Conservation (phyloP, 2,113 vertebrate species). For the Calidris pugnax region DNA sequence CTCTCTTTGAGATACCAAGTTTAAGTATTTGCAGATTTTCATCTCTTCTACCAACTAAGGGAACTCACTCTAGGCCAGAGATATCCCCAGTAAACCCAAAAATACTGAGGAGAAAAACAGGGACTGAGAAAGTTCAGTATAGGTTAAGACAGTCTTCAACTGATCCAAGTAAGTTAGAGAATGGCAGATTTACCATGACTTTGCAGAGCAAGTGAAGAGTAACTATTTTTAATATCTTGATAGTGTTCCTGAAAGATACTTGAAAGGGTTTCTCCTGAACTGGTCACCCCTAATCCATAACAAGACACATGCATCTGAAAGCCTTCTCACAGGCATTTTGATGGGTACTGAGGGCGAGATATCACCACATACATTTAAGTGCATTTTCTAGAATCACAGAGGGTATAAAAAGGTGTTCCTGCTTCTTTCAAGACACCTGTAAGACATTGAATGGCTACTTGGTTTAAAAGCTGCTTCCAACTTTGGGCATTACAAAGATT, state of each 20-base stretch:
- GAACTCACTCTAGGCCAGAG: not conserved
- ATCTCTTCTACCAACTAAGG: not conserved
- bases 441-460: not conserved
- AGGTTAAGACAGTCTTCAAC: not conserved
- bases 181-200: not conserved
- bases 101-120: not conserved
- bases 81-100: not conserved
- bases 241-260: not conserved
- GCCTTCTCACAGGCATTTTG: not conserved
- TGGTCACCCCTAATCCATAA: not conserved
- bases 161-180: not conserved
- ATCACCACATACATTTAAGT: not conserved
- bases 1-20: not conserved
- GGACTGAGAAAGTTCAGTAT: not conserved
- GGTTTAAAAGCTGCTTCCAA: not conserved
- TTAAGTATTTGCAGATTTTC: not conserved
- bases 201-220: not conserved
- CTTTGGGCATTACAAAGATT: not conserved
- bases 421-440: not conserved
- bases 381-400: not conserved
- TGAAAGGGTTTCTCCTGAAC: not conserved
- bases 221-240: not conserved
- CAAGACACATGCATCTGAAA: not conserved
- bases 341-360: not conserved
- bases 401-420: not conserved